These are phyloP conservation scores for Eledone cirrhosa DNA, from an alignment of 2,888 invertebrate genomes.

Conservation along the genomic window DNA sequence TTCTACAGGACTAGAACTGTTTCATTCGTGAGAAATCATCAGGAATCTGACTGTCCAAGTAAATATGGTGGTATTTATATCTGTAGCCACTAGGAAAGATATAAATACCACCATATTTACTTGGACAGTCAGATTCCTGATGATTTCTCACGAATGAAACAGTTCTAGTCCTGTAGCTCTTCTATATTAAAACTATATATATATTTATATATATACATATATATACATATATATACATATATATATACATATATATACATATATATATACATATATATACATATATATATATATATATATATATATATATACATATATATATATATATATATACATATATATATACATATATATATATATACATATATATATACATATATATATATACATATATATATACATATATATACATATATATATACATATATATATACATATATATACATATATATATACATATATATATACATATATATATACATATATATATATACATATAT, in stretches of 20 bases:
- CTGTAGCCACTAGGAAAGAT: no score
- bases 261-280: neutral
- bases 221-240: neutral
- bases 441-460: neutral
- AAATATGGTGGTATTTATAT: no score
- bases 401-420: neutral
- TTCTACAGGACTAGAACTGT: no score
- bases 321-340: neutral
- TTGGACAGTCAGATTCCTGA: no score
- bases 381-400: neutral
- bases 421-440: neutral
- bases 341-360: neutral
- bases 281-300: neutral
- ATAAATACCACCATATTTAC: no score
- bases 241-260: neutral
- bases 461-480: neutral
- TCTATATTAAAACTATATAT: neutral
- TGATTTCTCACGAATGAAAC: no score
- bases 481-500: neutral
- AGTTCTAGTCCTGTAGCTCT: no score
- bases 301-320: neutral
- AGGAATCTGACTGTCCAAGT: neutral
- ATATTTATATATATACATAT: neutral
- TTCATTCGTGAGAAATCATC: neutral
- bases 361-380: neutral